These are phyloP conservation scores for Pelecanus crispus DNA, from an alignment of 2,113 vertebrate species.

Conservation along the genomic window DNA sequence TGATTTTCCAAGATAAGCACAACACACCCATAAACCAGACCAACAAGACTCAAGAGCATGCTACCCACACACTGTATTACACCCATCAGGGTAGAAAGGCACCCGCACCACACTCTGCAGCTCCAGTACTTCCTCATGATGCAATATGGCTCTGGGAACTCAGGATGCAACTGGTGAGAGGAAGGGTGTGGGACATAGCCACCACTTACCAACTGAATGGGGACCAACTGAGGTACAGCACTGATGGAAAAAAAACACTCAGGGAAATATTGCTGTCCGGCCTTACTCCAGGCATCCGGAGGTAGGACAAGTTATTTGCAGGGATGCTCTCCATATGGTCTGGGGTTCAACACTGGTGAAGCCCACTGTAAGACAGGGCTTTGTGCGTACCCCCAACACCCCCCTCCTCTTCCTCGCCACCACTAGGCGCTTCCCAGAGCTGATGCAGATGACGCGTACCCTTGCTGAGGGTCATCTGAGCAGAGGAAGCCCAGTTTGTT, in stretches of 20 bases:
- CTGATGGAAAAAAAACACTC: background rate
- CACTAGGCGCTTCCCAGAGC: background rate
- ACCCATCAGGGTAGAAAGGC: background rate
- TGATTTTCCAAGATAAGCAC: background rate
- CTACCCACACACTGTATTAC: background rate
- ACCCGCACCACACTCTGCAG: background rate
- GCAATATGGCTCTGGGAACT: background rate
- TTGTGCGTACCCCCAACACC: background rate
- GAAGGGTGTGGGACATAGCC: background rate
- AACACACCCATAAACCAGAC: conserved; percentile 39
- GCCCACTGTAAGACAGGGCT: background rate
- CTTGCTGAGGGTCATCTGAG: background rate
- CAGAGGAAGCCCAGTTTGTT: background rate
- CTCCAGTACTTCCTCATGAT: background rate
- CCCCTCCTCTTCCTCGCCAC: background rate
- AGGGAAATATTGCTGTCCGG: background rate
- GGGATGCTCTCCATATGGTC: background rate
- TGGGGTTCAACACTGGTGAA: background rate
- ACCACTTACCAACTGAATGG: background rate
- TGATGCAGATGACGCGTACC: background rate
- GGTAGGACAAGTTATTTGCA: background rate
- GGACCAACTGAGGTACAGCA: background rate
- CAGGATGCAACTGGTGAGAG: background rate
- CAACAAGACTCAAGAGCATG: background rate
- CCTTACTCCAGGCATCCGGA: background rate